Conservation (phyloP, 2,797 vertebrate species). For the Chrysocyon brachyurus region DNA sequence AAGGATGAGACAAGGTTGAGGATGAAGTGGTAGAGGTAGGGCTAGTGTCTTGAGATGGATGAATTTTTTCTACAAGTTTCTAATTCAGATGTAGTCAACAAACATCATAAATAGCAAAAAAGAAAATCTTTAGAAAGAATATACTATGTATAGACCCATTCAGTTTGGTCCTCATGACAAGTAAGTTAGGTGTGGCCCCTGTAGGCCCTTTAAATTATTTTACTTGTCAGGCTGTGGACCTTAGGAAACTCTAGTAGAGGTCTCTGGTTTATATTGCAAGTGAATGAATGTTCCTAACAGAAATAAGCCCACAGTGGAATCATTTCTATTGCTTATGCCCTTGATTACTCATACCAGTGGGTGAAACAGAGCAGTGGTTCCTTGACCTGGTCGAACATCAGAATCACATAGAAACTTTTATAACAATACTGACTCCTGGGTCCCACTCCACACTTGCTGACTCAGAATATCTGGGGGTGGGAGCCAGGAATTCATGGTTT, state of each 20-base stretch:
- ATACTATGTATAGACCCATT: slow-evolving; percentile 22
- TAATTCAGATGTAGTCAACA: slow-evolving; percentile 30
- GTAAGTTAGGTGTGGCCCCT: not conserved
- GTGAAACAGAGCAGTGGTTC: slow-evolving; percentile 27
- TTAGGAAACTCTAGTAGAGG: not conserved
- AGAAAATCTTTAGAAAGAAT: slow-evolving; percentile 30
- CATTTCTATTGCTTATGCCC: slow-evolving; percentile 45
- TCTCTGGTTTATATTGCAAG: slow-evolving; percentile 40
- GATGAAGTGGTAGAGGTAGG: not conserved
- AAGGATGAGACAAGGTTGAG: slow-evolving; percentile 24
- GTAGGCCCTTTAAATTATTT: slow-evolving; percentile 51
- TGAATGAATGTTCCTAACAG: slow-evolving; percentile 18
- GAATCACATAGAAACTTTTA: slow-evolving; percentile 46
- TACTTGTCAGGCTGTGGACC: slow-evolving; percentile 30
- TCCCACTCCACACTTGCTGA: slow-evolving; percentile 45
- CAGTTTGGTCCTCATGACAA: not conserved
- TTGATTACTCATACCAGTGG: slow-evolving; percentile 52
- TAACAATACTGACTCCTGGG: slow-evolving; percentile 29
- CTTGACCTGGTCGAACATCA: slow-evolving; percentile 2
- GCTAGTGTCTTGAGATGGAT: not conserved
- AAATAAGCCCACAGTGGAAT: slow-evolving; percentile 25
- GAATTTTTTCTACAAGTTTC: not conserved
- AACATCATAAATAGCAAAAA: slow-evolving; percentile 13
- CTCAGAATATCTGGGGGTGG: not conserved
- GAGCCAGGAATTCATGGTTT: slow-evolving; percentile 3